Evolutionary conservation across 2,797 vertebrate species (phyloP).

Genomic region (Danio kyathit): DNA sequence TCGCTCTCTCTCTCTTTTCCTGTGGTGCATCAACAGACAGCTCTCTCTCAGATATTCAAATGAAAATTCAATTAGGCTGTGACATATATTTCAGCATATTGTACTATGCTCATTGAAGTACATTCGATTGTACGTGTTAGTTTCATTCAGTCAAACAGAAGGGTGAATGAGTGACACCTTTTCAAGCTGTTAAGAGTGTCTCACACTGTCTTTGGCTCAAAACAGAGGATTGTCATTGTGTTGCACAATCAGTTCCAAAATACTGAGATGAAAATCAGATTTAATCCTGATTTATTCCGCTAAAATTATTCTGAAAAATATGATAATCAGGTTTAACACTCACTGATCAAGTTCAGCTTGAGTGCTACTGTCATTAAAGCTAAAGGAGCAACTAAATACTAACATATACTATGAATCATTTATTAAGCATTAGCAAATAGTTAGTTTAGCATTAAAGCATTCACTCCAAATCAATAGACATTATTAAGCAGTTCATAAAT

Average conservation of each 20-base stretch:
- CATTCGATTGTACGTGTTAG: constrained; percentile 1
- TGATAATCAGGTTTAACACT: not conserved
- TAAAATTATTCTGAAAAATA: not conserved
- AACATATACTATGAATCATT: not conserved
- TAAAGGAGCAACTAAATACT: not conserved
- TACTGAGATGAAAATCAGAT: not conserved
- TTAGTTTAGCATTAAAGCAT: too few species aligned
- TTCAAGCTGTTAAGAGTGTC: not conserved
- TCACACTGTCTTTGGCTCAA: not conserved
- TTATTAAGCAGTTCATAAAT: too few species aligned
- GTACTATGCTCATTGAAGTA: not conserved
- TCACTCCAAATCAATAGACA: too few species aligned
- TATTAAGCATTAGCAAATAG: too few species aligned
- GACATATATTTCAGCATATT: not conserved
- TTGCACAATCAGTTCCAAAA: not conserved
- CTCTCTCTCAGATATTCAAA: not conserved
- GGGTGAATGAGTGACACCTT: not conserved
- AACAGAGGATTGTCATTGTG: too few species aligned
- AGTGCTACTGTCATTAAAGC: not conserved
- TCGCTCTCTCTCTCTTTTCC: not conserved
- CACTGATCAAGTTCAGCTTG: not conserved
- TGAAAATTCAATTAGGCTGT: not conserved
- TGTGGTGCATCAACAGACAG: not conserved
- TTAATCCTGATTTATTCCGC: not conserved
- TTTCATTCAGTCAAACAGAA: not conserved